These are phyloP conservation scores for Pollimyrus isidori DNA, from an alignment of 2,113 vertebrate species.

Conservation along the genomic window DNA sequence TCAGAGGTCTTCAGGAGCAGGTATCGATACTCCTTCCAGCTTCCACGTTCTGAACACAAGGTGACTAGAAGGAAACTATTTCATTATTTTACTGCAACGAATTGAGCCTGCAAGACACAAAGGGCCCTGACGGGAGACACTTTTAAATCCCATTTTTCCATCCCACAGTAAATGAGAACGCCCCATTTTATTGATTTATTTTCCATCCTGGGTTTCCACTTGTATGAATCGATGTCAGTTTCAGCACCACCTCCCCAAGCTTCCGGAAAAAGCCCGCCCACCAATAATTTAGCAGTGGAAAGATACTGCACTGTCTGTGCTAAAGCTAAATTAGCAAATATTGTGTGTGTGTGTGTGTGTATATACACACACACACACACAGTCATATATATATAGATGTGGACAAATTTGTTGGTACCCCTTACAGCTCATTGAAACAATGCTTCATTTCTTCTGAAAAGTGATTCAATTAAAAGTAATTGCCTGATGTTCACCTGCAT, in stretches of 20 bases:
- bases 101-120: slow-evolving; percentile 62
- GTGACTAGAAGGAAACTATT: slow-evolving; percentile 58
- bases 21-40: slow-evolving; percentile 59
- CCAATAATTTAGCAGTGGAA: background rate
- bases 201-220: slow-evolving; percentile 31
- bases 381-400: no score
- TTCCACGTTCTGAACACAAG: slow-evolving; percentile 39
- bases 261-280: background rate
- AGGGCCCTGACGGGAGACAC: slow-evolving; percentile 47
- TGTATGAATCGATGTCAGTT: background rate
- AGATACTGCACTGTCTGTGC: background rate
- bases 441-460: no score
- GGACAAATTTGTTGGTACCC: no score
- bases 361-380: no score
- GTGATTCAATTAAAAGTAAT: no score
- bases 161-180: slow-evolving; percentile 30
- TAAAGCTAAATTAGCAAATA: background rate
- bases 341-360: background rate
- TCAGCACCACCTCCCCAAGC: background rate
- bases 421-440: no score
- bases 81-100: slow-evolving; percentile 59
- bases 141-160: slow-evolving; percentile 31
- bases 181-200: slow-evolving; percentile 54
- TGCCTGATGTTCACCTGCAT: no score
- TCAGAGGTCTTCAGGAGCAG: slow-evolving; percentile 59